These are phyloP conservation scores for Ceyx margarethae DNA, from an alignment of 2,113 vertebrate genomes.

Conservation along the genomic window DNA sequence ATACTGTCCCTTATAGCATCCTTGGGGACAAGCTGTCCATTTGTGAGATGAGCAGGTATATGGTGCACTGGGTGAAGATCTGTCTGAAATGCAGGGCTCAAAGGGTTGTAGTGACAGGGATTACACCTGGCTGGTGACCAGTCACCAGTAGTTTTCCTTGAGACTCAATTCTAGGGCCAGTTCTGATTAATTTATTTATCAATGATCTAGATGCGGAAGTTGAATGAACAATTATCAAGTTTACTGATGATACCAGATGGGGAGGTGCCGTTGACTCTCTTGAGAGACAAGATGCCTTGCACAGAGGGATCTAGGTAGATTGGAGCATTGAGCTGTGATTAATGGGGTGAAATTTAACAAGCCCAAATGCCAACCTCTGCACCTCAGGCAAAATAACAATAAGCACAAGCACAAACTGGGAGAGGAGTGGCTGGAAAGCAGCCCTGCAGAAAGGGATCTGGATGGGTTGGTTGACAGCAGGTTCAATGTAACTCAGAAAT, in stretches of 20 bases:
- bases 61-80: fast-evolving
- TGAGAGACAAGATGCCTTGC: background rate
- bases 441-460: background rate
- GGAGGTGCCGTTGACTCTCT: background rate
- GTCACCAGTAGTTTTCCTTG: background rate
- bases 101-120: background rate
- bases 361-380: background rate
- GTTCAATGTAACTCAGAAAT: background rate
- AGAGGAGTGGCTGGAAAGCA: background rate
- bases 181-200: background rate
- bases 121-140: background rate
- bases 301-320: background rate
- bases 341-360: background rate
- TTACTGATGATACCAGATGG: background rate
- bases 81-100: background rate
- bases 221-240: background rate
- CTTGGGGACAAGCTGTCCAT: background rate
- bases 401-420: no score
- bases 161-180: background rate
- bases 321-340: background rate
- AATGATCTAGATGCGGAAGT: background rate
- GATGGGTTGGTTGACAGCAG: background rate
- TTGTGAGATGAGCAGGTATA: background rate
- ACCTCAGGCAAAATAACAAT: background rate
- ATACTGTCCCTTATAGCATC: background rate